phyloP scores from a whole-genome alignment of 2,888 invertebrate genomes.

The Campoletis raptor region DNA sequence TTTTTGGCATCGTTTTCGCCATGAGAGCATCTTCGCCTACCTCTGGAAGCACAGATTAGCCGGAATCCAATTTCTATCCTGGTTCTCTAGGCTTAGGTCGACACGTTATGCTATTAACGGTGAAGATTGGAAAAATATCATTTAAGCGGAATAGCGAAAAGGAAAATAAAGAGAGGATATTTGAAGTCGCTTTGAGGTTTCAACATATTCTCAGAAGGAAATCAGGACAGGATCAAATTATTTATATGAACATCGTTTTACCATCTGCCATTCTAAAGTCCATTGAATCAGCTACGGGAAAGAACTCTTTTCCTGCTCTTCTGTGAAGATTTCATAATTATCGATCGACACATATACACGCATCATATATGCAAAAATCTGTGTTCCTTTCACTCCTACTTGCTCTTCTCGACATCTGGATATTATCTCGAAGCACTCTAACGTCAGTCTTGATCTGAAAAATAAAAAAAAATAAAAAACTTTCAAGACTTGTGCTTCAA shows the following conservation, averaged over 20 bases:
- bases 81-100: conserved; percentile 41
- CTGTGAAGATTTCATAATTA: conserved; percentile 74
- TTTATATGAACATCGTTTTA: conserved; percentile 72
- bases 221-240: conserved; percentile 72
- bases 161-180: conserved; percentile 1
- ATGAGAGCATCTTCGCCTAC: conserved; percentile 13
- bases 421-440: conserved; percentile 60
- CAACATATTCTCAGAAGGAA: conserved; percentile 15
- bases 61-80: conserved; percentile 30
- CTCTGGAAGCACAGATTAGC: conserved; percentile 28
- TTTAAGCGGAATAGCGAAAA: neutral
- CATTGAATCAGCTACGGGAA: conserved; percentile 6
- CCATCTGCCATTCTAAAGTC: conserved; percentile 10
- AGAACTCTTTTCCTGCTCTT: neutral
- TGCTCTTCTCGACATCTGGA: conserved; percentile 58
- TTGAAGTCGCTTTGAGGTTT: conserved; percentile 31
- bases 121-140: conserved; percentile 27
- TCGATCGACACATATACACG: conserved; percentile 69
- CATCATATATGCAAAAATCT: neutral
- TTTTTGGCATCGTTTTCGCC: conserved; percentile 57
- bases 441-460: conserved; percentile 15
- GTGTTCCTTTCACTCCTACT: neutral
- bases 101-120: conserved; percentile 34
- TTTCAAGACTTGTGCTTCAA: conserved; percentile 8
- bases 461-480: neutral